Evolutionary conservation across 2,797 vertebrate genomes (phyloP), one percentile per base, ranked within the genome.

Genomic region (Sebastes baramenuke): DNA sequence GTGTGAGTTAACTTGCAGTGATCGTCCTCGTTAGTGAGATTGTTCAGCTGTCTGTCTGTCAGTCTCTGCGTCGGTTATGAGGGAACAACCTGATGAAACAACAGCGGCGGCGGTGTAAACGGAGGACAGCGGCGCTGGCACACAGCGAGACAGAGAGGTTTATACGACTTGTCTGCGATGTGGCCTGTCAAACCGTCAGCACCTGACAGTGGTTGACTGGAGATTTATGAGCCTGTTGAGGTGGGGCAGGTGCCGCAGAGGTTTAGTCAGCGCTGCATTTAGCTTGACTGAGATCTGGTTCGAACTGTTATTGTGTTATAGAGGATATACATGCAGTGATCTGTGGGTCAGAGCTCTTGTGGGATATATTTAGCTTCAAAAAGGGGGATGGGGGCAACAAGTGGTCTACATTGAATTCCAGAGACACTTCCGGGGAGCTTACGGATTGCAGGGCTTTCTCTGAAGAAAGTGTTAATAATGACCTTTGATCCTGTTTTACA

Each of bases 221-320:
- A 80, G 83, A 85, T 81, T 76, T 79, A 68, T 73, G 30, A 77
- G 83, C 80, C 69, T 58, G 78, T 69, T 5, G 77, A 89, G 87
- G 80, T 81, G 79, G 81, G 82, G 84, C 85, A 49, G 89, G 89
- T 88, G 84, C 86, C 89, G 65, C 85, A 27, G 90, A 77, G 82
- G 80, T 88, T 88, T 82, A 80, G 91, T 90, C 86, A 86, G 86
- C 6, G 89, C 94, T 83, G 87, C 81, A 88, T 96, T 94, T 95
- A 95, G 93, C 88, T 60, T 38, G 69, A 73, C 88, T 64, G 81
- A 84, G 87, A 90, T 89, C 85, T 72, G 83, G 79, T 82, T 67
- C 18, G 83, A 88, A 87, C 87, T 88, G 89, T 78, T 82, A 83
- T 84, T 86, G 83, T 90, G 91, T 83, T 61, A 68, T 59, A 20